Evolutionary conservation across 2,797 vertebrate species (phyloP), one percentile per base, ranked within the genome.

Genomic region (Melopsittacus undulatus): DNA sequence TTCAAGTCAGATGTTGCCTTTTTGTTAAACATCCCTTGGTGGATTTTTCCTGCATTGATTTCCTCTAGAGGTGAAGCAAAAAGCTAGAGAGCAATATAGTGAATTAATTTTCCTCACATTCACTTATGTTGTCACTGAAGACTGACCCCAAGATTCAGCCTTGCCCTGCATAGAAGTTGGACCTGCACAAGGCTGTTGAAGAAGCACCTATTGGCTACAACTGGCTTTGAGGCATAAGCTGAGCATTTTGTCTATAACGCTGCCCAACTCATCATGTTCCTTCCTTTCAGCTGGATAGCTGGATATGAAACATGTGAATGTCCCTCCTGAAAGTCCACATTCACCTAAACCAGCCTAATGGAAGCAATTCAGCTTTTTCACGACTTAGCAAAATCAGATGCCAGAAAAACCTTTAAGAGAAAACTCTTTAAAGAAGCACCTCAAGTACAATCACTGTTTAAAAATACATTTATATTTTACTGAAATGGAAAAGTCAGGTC

Each of bases 261-360:
- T 32, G 26, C 16, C 52, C 27, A 30, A 22, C 23, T 59, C 10
- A 3, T 32, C 27, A 23, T 21, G 38, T n/a, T 46, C 46, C 4
- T 79, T 84, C 29, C 42, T 48, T 32, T 5, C 34, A 29, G 26
- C 38, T 66, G 74, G 62, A 13, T 30, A 29, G 26, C 38, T 66
- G 74, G 62, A 13, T 30, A 10, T 22, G 22, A 61, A 77, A 63
- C 24, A 1, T 1, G 5, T 4, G 2, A 45, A 16, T 2, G 0
- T 36, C 27, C 46, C 43, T 73, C 27, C 59, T 86, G 27, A 46
- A 88, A 75, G 40, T 19, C 21, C 69, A 27, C 7, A 2, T 36
- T 52, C 40, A 76, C 61, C 27, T 24, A 46, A 66, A 70, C 3
- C 54, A 70, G 24, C 34, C 26, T 30, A 24, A 43, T 3, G 13